Conservation (phyloP, 2,888 invertebrate species). For the Hyposoter didymator region DNA sequence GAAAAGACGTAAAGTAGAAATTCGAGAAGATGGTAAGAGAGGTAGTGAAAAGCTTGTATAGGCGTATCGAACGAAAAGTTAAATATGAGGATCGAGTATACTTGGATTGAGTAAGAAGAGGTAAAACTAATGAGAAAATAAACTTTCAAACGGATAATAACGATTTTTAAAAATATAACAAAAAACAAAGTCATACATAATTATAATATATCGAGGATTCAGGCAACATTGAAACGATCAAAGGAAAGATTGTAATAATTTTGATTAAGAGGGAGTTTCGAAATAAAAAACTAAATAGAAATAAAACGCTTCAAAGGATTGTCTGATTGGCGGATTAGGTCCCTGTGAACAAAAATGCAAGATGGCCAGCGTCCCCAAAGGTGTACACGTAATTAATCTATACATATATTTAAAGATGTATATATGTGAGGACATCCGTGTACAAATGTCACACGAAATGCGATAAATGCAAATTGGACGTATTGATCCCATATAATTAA, state of each 20-base stretch:
- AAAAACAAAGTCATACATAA: constrained; percentile 85
- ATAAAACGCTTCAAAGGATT: constrained; percentile 83
- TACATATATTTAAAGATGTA: constrained; percentile 12
- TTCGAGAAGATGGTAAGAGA: constrained; percentile 70
- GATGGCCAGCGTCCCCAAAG: constrained; percentile 84
- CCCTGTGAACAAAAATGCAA: constrained; percentile 83
- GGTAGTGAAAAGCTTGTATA: constrained; percentile 73
- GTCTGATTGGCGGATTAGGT: constrained; percentile 84
- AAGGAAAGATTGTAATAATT: constrained; percentile 81
- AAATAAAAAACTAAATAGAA: constrained; percentile 75
- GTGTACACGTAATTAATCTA: constrained; percentile 80
- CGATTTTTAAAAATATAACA: constrained; percentile 76
- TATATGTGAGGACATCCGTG: constrained; percentile 59
- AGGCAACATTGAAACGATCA: constrained; percentile 86
- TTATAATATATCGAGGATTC: constrained; percentile 82
- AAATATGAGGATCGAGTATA: constrained; percentile 74
- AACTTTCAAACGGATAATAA: constrained; percentile 84
- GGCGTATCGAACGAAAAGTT: constrained; percentile 76
- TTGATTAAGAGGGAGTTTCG: constrained; percentile 74
- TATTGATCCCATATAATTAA: constrained; percentile 71
- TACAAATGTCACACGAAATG: constrained; percentile 61
- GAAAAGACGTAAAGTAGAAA: constrained; percentile 69
- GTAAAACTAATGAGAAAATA: constrained; percentile 76
- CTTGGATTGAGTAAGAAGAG: constrained; percentile 74
- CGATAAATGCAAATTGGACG: constrained; percentile 69